Conservation (phyloP, 2,888 invertebrate genomes). For the Andrena hattorfiana region DNA sequence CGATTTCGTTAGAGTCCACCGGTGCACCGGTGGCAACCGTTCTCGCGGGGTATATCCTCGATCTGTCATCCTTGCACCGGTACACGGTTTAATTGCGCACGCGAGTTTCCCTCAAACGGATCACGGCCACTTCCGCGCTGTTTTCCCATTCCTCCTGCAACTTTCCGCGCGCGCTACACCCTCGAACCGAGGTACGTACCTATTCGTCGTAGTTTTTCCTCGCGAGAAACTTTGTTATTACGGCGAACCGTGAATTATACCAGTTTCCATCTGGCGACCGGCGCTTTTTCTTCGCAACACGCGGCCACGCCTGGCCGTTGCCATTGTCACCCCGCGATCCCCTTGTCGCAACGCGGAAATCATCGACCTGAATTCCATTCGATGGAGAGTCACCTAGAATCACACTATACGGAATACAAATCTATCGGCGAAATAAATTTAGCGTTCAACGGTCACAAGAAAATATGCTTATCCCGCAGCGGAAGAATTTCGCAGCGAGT, state of each 20-base stretch:
- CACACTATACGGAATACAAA: background rate
- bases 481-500: slow-evolving; percentile 6
- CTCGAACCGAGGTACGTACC: slow-evolving; percentile 7
- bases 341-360: background rate
- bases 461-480: background rate
- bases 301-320: background rate
- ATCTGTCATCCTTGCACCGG: slow-evolving; percentile 13
- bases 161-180: background rate
- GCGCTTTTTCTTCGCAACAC: background rate
- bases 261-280: slow-evolving; percentile 34
- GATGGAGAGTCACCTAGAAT: background rate
- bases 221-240: slow-evolving; percentile 48
- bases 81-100: background rate
- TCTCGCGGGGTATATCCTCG: background rate
- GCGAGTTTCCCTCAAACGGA: background rate
- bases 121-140: background rate
- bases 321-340: background rate
- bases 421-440: slow-evolving; percentile 7
- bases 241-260: slow-evolving; percentile 49
- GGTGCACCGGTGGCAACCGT: background rate
- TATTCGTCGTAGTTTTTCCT: slow-evolving; percentile 16
- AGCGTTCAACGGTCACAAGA: background rate
- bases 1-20: background rate
- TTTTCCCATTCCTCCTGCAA: slow-evolving; percentile 17
- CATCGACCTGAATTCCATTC: slow-evolving; percentile 8